A percentile compares a stretch with the other conserved stretches of the same genome.
Evolutionary conservation across 2,113 vertebrate species (phyloP).

Genomic region (Xenopus borealis): DNA sequence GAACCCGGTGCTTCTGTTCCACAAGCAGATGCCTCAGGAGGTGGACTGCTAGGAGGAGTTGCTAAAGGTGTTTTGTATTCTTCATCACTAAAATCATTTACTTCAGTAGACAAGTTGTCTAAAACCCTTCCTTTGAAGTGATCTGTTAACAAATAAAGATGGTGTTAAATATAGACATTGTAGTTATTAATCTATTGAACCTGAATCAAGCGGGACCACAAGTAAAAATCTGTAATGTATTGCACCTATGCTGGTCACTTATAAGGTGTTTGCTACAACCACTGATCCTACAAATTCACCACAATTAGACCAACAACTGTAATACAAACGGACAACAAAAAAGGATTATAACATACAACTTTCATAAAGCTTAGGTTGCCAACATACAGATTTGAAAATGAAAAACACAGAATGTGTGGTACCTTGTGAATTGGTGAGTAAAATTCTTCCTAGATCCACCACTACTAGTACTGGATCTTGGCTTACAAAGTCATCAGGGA

Average conservation of each 20-base stretch:
- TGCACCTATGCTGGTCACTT: too few relatives aligned
- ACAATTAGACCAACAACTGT: too few relatives aligned
- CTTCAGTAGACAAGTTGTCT: conserved; percentile 62
- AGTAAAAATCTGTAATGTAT: too few relatives aligned
- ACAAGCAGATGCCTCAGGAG: conserved; percentile 62
- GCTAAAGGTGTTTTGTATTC: conserved; percentile 93
- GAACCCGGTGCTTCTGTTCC: conserved; percentile 54
- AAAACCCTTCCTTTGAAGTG: conserved; percentile 62
- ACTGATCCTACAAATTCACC: too few relatives aligned
- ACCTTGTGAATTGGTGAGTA: conserved; percentile 94
- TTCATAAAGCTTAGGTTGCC: too few relatives aligned
- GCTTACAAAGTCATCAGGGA: conserved; percentile 93
- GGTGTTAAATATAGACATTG: too few relatives aligned
- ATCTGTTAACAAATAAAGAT: conserved; percentile 54
- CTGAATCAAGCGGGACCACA: too few relatives aligned
- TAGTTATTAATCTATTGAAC: too few relatives aligned
- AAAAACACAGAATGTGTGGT: conserved; percentile 6
- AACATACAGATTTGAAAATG: too few relatives aligned
- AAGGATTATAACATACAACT: too few relatives aligned
- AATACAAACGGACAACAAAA: too few relatives aligned
- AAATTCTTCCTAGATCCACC: conserved; percentile 90
- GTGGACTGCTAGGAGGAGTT: conserved; percentile 85
- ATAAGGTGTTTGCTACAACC: too few relatives aligned
- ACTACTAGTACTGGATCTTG: conserved; percentile 88
- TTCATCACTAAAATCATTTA: conserved; percentile 86